These are phyloP conservation scores for Harpagus bidentatus DNA, from an alignment of 2,113 vertebrate genomes.

Conservation along the genomic window DNA sequence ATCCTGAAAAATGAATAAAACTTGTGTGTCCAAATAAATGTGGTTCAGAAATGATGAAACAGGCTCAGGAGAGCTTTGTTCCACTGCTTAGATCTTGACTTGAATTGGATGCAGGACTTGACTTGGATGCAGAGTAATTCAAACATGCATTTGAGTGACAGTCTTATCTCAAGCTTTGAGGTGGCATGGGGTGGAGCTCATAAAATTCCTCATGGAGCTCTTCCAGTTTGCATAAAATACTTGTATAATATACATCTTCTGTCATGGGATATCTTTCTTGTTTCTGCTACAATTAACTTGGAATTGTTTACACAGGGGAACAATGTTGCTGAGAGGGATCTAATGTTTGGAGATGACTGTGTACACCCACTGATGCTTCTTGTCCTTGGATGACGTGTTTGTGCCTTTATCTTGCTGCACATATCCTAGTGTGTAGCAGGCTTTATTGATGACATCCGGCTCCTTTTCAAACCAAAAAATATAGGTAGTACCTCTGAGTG, in stretches of 20 bases:
- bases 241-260: not conserved
- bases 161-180: not conserved
- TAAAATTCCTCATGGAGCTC: not conserved
- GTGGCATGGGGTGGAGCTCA: not conserved
- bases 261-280: not conserved
- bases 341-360: not conserved
- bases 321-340: not conserved
- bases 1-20: not conserved
- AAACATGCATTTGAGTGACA: not conserved
- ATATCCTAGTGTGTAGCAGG: not conserved
- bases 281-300: not conserved
- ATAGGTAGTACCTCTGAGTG: not conserved
- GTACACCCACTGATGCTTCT: not conserved
- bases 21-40: not conserved
- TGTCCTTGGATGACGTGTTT: not conserved
- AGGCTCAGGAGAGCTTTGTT: not conserved
- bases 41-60: not conserved
- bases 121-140: not conserved
- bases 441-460: not conserved
- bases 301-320: not conserved
- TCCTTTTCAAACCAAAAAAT: not conserved
- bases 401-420: not conserved
- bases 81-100: not conserved
- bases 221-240: not conserved
- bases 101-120: not conserved